phyloP scores from a whole-genome alignment of 2,888 invertebrate genomes.

The Coecobrya sp. region DNA sequence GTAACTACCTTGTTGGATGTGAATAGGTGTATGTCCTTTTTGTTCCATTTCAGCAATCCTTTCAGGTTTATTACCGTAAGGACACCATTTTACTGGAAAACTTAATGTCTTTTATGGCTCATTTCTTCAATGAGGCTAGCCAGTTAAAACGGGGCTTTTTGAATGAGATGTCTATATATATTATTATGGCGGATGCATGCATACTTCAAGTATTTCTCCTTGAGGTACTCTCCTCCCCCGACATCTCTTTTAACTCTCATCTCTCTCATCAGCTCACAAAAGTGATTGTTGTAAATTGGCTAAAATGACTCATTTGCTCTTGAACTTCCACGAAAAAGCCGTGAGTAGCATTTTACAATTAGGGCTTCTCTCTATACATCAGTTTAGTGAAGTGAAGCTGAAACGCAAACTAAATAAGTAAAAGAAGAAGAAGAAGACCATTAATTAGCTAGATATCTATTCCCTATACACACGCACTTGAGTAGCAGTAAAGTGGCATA shows the following conservation, averaged over 20 bases:
- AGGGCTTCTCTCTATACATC: neutral
- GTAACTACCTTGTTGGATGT: neutral
- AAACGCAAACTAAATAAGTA: neutral
- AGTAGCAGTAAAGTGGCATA: neutral
- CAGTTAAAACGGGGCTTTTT: neutral
- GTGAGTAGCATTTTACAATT: neutral
- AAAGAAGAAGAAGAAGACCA: neutral
- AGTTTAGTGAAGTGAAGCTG: neutral
- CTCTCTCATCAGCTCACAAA: neutral
- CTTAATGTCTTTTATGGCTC: slow-evolving; percentile 12
- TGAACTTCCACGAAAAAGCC: neutral
- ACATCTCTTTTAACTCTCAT: neutral
- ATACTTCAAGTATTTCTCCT: too few species aligned
- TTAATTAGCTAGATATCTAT: neutral
- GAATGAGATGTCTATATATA: too few species aligned
- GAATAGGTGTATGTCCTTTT: too few species aligned
- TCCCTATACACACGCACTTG: neutral
- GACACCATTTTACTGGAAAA: neutral
- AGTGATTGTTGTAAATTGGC: slow-evolving; percentile 8
- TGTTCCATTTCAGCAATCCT: too few species aligned
- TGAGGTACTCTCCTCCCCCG: neutral
- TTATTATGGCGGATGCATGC: too few species aligned
- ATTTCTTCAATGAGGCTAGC: neutral
- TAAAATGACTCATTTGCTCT: slow-evolving; percentile 14
- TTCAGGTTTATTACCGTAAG: neutral